phyloP scores from a whole-genome alignment of 2,888 invertebrate species.

The Nycteola revayana region DNA sequence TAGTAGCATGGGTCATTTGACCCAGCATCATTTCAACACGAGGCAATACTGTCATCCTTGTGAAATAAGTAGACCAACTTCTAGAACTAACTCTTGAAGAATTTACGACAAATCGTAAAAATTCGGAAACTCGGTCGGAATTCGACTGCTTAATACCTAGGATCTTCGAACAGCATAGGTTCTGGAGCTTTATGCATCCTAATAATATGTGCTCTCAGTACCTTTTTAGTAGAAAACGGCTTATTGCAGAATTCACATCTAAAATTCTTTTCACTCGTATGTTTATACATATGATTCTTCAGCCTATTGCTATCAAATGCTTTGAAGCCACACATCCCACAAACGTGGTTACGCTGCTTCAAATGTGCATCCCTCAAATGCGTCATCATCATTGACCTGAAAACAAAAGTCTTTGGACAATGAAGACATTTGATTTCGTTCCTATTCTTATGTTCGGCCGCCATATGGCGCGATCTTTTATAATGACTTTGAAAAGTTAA shows the following conservation, averaged over 20 bases:
- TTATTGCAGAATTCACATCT: conserved; percentile 69
- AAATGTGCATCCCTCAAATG: conserved; percentile 66
- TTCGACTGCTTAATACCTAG: too few relatives aligned
- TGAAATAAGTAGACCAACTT: too few relatives aligned
- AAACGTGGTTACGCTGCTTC: conserved; percentile 64
- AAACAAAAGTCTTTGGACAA: conserved; percentile 71
- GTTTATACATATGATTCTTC: conserved; percentile 75
- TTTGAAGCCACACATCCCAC: conserved; percentile 68
- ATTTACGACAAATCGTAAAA: too few relatives aligned
- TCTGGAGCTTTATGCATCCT: conserved; percentile 61
- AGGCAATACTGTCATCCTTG: too few relatives aligned
- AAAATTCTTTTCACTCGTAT: conserved; percentile 74
- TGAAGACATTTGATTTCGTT: conserved; percentile 68
- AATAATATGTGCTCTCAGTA: conserved; percentile 65
- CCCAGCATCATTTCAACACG: too few relatives aligned
- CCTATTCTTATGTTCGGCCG: conserved; percentile 61
- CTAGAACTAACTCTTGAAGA: too few relatives aligned
- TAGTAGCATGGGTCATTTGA: too few relatives aligned
- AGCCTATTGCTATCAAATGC: conserved; percentile 73
- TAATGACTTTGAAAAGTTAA: conserved; percentile 65
- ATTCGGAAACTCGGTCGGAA: too few relatives aligned
- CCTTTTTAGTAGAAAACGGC: conserved; percentile 69
- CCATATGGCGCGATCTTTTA: conserved; percentile 68
- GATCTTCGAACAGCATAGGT: neutral
- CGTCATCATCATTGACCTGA: conserved; percentile 73